phyloP scores from a whole-genome alignment of 2,113 vertebrate genomes.

The Macrotus californicus region DNA sequence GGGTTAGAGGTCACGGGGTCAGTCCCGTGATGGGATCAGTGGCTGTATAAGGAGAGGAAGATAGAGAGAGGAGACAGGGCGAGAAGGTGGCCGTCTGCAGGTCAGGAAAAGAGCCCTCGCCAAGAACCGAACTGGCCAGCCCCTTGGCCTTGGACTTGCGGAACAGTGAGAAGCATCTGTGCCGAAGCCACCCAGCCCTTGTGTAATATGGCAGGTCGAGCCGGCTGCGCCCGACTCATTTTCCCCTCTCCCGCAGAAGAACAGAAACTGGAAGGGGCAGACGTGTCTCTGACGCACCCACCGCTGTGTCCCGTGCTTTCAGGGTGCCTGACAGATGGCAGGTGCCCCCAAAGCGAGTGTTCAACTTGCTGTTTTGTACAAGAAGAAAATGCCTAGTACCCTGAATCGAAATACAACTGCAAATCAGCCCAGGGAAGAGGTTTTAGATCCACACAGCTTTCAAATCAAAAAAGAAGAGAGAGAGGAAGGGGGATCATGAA shows the following conservation, averaged over 20 bases:
- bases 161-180: neutral
- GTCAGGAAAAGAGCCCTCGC: neutral
- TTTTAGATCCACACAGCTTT: neutral
- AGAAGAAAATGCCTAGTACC: neutral
- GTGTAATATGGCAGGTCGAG: neutral
- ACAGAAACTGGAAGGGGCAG: neutral
- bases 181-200: too few relatives aligned
- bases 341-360: neutral
- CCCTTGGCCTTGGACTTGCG: neutral
- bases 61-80: neutral
- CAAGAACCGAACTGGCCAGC: neutral
- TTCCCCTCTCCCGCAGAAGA: neutral
- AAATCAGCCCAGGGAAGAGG: neutral
- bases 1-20: neutral
- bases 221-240: fast-evolving
- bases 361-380: neutral
- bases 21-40: neutral
- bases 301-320: neutral
- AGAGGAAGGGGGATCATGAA: fast-evolving
- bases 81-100: neutral
- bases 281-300: fast-evolving
- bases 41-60: neutral
- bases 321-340: fast-evolving
- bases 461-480: neutral
- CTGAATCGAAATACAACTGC: neutral